phyloP scores from a whole-genome alignment of 2,888 invertebrate genomes.

The Bembecia ichneumoniformis region DNA sequence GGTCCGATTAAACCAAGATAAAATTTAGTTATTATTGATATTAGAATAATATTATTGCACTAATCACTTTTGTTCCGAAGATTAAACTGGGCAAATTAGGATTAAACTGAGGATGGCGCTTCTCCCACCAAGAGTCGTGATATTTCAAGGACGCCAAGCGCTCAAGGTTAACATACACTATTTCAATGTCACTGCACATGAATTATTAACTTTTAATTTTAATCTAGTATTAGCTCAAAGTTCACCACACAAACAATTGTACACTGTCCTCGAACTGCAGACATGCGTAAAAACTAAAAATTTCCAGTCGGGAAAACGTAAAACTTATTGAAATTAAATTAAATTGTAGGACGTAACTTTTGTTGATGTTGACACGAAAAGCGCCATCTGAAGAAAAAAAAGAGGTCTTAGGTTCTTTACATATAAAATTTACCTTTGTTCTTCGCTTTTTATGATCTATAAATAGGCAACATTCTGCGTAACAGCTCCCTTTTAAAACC shows the following conservation, averaged over 20 bases:
- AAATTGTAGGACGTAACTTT: no score
- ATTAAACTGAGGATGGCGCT: no score
- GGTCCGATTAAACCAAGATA: not conserved
- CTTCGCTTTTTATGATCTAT: no score
- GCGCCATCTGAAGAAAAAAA: no score
- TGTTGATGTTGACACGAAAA: no score
- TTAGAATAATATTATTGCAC: not conserved
- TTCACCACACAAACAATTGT: not conserved
- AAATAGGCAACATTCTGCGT: not conserved
- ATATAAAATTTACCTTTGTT: no score
- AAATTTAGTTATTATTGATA: not conserved
- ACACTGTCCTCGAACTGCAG: not conserved
- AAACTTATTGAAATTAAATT: no score
- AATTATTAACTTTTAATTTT: not conserved
- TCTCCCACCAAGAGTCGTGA: not conserved
- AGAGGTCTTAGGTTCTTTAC: no score
- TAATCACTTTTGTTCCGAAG: not conserved
- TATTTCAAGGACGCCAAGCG: not conserved
- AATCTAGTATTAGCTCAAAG: not conserved
- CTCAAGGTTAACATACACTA: not conserved
- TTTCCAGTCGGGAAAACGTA: no score
- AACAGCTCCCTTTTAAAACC: not conserved
- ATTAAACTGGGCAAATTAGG: not conserved
- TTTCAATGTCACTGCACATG: not conserved
- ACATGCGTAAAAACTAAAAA: no score